These are phyloP conservation scores for Embidobia sp. DNA, from an alignment of 2,888 invertebrate genomes.

Conservation along the genomic window DNA sequence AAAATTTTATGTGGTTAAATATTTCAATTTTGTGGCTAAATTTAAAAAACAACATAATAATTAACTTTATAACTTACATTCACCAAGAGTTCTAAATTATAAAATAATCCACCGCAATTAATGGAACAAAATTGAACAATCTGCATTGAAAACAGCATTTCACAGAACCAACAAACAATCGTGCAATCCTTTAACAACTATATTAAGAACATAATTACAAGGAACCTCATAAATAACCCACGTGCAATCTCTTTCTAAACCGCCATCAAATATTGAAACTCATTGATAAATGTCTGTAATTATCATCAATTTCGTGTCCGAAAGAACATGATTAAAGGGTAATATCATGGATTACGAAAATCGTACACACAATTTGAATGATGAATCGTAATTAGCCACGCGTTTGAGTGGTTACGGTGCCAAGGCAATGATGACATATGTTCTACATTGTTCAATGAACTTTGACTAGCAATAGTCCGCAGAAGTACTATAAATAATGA, in stretches of 20 bases:
- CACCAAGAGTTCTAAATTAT: too few species aligned
- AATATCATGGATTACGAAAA: conserved; percentile 33
- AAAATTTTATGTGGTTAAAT: too few species aligned
- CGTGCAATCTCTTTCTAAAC: too few species aligned
- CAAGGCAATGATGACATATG: conserved; percentile 56
- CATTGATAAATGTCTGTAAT: conserved; percentile 42
- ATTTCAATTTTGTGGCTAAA: too few species aligned
- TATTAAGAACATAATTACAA: conserved; percentile 2
- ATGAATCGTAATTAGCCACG: conserved; percentile 42
- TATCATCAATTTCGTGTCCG: conserved; percentile 20
- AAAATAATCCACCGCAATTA: too few species aligned
- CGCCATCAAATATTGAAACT: conserved; percentile 22
- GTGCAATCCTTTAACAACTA: not conserved
- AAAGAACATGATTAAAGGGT: conserved; percentile 21
- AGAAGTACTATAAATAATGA: conserved; percentile 57
- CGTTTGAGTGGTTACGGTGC: conserved; percentile 31
- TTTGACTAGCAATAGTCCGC: conserved; percentile 47
- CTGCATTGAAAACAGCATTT: too few species aligned
- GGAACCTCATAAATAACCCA: conserved; percentile 16
- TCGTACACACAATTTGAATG: conserved; percentile 7
- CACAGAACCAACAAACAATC: not conserved
- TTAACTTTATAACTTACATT: too few species aligned
- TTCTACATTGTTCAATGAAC: conserved; percentile 57
- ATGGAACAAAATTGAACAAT: too few species aligned
- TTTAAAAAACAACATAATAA: too few species aligned